Percentiles rank a stretch among this genome's conserved stretches.
Conservation (phyloP, 2,113 vertebrate species). For the Ictalurus furcatus region DNA sequence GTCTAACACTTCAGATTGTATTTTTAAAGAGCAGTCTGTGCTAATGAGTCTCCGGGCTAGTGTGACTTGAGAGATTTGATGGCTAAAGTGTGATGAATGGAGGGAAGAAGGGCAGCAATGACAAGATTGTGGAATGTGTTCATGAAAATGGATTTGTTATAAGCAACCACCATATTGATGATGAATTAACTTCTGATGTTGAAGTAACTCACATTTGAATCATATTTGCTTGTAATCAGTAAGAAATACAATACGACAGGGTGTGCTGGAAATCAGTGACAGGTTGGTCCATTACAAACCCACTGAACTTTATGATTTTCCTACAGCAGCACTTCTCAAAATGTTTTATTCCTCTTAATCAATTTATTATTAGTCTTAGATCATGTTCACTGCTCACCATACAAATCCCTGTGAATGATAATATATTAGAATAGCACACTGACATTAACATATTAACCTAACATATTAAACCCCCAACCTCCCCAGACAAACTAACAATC, state of each 20-base stretch:
- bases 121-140: constrained; percentile 47
- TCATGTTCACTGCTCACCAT: background rate
- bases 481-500: background rate
- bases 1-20: constrained; percentile 55
- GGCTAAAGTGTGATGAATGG: constrained; percentile 61
- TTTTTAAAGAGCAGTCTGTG: constrained; percentile 59
- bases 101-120: background rate
- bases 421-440: background rate
- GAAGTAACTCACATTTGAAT: background rate
- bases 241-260: background rate
- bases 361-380: background rate
- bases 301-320: background rate
- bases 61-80: constrained; percentile 58
- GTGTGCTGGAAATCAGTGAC: background rate
- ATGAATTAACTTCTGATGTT: background rate
- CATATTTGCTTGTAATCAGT: background rate
- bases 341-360: background rate
- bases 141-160: constrained; percentile 38
- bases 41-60: constrained; percentile 52
- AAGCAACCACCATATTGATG: background rate
- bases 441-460: too few relatives aligned
- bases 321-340: too few relatives aligned
- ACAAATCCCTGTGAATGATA: background rate
- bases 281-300: background rate
- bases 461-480: too few relatives aligned